These are phyloP conservation scores for Aleiodes leptofemur DNA, from an alignment of 2,888 invertebrate species.

Conservation along the genomic window DNA sequence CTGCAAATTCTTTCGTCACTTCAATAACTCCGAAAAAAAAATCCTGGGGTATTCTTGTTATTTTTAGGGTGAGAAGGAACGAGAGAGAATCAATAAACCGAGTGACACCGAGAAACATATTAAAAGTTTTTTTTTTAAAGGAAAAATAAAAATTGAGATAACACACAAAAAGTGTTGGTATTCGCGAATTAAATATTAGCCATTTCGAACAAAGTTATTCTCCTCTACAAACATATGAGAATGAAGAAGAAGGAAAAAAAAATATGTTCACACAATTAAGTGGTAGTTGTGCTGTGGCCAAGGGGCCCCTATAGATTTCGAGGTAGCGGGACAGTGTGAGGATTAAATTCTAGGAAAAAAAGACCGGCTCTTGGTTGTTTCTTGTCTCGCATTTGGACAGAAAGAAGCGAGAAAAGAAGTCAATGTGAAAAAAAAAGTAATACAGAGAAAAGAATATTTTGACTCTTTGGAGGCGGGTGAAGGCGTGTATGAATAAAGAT, in stretches of 20 bases:
- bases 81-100: too few relatives aligned
- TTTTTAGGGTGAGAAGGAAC: too few relatives aligned
- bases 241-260: slow-evolving; percentile 6
- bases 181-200: too few relatives aligned
- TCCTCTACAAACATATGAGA: not conserved
- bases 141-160: too few relatives aligned
- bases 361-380: slow-evolving; percentile 18
- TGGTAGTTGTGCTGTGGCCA: not conserved
- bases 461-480: slow-evolving; percentile 14
- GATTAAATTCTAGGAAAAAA: slow-evolving; percentile 22
- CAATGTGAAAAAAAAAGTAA: slow-evolving; percentile 18
- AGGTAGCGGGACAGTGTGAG: not conserved
- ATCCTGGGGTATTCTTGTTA: too few relatives aligned
- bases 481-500: slow-evolving; percentile 39
- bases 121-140: too few relatives aligned
- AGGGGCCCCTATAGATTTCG: not conserved
- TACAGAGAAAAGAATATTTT: slow-evolving; percentile 10
- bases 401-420: slow-evolving; percentile 4
- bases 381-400: slow-evolving; percentile 18
- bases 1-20: too few relatives aligned
- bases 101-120: too few relatives aligned
- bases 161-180: too few relatives aligned
- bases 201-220: too few relatives aligned
- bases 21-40: too few relatives aligned
- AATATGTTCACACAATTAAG: not conserved